Conservation (phyloP, 2,113 vertebrate species). For the Raphicerus campestris region DNA sequence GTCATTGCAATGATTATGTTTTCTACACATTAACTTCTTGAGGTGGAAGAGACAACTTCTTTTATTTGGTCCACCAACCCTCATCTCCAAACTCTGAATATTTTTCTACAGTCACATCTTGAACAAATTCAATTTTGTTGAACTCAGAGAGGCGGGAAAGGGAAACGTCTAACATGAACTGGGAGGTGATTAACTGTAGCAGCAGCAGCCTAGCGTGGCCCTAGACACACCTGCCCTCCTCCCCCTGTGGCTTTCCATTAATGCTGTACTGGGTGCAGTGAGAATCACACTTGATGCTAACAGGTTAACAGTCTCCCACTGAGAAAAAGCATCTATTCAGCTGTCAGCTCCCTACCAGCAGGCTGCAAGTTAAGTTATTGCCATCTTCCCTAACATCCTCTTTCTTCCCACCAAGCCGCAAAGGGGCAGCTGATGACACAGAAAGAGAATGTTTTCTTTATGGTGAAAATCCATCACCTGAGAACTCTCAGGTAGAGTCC, state of each 20-base stretch:
- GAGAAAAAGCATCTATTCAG: conserved; percentile 61
- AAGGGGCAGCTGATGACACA: neutral
- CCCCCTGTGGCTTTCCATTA: conserved; percentile 29
- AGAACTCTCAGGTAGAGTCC: neutral
- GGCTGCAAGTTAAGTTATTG: conserved; percentile 51
- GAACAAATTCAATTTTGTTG: neutral
- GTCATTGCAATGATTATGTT: neutral
- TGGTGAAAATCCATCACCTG: neutral
- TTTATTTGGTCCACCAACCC: neutral
- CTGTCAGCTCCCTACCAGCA: conserved; percentile 42
- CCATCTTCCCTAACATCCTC: conserved; percentile 29
- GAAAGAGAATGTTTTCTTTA: conserved; percentile 18
- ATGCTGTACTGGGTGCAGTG: conserved; percentile 4
- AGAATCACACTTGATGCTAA: conserved; percentile 29
- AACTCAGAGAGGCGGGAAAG: neutral
- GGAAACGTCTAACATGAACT: neutral
- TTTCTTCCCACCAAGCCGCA: conserved; percentile 35
- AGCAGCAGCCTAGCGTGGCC: neutral
- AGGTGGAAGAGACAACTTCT: neutral
- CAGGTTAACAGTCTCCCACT: conserved; percentile 54
- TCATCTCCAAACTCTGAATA: neutral
- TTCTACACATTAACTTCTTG: neutral
- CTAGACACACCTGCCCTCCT: neutral
- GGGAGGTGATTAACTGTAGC: neutral
- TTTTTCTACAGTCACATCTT: neutral